phyloP scores from a whole-genome alignment of 2,797 vertebrate genomes.

The Lagorchestes hirsutus region DNA sequence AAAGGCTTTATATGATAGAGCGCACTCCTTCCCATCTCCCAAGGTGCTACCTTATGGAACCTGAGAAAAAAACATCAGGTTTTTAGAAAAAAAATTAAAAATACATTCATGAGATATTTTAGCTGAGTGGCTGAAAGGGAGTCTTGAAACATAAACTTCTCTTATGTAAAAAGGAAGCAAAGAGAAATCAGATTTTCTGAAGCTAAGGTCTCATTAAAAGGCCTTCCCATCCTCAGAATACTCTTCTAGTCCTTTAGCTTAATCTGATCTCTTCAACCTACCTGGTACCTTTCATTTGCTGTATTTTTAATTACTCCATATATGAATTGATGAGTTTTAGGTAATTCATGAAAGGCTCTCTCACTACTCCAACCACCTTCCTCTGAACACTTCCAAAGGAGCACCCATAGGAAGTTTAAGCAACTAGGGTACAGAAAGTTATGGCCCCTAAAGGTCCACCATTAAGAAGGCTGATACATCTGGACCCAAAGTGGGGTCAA shows the following conservation, averaged over 20 bases:
- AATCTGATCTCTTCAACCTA: not conserved
- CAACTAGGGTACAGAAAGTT: not conserved
- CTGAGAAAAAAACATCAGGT: slow-evolving; percentile 43
- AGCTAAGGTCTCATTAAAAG: not conserved
- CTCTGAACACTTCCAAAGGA: not conserved
- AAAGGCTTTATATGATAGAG: slow-evolving; percentile 2
- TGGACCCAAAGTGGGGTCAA: not conserved
- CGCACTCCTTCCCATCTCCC: slow-evolving; percentile 9
- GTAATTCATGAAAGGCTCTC: not conserved
- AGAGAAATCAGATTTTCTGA: not conserved
- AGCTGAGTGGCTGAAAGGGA: slow-evolving; percentile 1
- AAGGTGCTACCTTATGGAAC: slow-evolving; percentile 38
- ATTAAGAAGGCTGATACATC: not conserved
- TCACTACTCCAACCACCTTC: not conserved
- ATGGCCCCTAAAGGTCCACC: not conserved
- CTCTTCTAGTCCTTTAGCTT: not conserved
- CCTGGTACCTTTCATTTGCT: not conserved
- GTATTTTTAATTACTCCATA: not conserved
- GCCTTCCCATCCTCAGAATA: not conserved
- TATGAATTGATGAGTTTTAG: not conserved
- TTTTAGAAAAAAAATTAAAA: slow-evolving; percentile 42
- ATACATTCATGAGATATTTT: slow-evolving; percentile 29
- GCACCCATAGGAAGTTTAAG: not conserved
- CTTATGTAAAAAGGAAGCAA: not conserved
- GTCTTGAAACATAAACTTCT: not conserved